Percentiles rank a stretch among this genome's conserved stretches.
phyloP scores from a whole-genome alignment of 2,797 vertebrate genomes.

The Gila robusta region DNA sequence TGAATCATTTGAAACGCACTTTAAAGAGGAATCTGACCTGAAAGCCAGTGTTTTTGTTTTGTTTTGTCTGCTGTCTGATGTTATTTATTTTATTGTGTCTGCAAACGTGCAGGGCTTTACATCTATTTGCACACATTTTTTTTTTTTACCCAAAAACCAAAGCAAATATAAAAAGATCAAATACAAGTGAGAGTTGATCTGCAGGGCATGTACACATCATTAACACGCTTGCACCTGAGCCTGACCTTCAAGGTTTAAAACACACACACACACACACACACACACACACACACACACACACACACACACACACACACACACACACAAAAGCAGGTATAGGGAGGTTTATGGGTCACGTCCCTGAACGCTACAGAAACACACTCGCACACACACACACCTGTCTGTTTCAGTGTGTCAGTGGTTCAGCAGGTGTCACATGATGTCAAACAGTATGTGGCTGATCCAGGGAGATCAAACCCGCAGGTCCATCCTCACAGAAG shows the following conservation, averaged over 20 bases:
- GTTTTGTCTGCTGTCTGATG: constrained; percentile 13
- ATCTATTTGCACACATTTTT: constrained; percentile 24
- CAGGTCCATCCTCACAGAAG: constrained; percentile 39
- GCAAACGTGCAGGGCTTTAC: background rate
- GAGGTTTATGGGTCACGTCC: constrained; percentile 39
- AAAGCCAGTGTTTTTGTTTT: background rate
- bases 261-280: background rate
- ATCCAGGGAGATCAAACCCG: constrained; percentile 55
- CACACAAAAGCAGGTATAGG: background rate
- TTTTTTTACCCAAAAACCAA: constrained; percentile 42
- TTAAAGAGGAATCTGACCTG: background rate
- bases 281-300: constrained; percentile 2
- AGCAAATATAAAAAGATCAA: constrained; percentile 42
- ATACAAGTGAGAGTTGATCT: constrained; percentile 34
- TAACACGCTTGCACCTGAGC: constrained; percentile 2
- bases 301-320: background rate
- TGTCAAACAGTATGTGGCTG: constrained; percentile 45
- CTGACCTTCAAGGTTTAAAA: constrained; percentile 28
- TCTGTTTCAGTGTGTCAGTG: constrained; percentile 17
- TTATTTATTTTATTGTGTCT: constrained; percentile 15
- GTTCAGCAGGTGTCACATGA: constrained; percentile 48
- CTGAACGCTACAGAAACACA: background rate
- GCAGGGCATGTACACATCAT: constrained; percentile 23
- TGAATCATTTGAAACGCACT: background rate
- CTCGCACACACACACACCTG: constrained; percentile 5